Evolutionary conservation across 2,888 invertebrate species (phyloP), one percentile per base, ranked within the genome.

Genomic region (Pseudanteris insignis): DNA sequence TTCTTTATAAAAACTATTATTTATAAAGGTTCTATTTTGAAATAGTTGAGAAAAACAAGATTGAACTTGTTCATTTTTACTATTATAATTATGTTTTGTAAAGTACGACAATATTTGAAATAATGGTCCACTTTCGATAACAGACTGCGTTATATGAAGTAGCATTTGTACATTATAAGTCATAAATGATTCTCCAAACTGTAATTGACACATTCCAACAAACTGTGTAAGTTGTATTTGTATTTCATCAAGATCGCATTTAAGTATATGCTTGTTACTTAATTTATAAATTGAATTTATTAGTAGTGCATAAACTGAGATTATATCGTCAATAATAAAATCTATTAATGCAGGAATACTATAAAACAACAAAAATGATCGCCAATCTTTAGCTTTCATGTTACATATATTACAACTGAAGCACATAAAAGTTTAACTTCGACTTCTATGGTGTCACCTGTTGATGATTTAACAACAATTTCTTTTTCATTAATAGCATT

Each of bases 321-420:
- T 9, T 14, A 46, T 14, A 28, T 8, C 9, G 33, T 11, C 25
- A 10, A 15, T 12, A n/a, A 21, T 3, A 11, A 37, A 9, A 37
- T 34, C 29, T 5, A 9, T n/a, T 15, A 47, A 47, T 8, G 36
- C 12, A 18, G 36, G 47, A 9, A 46, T 28, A 25, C 36, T 37
- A 25, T 47, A 37, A 47, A 37, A 47, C 6, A 47, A 5, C 5
- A 36, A 11, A 30, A 48, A 8, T 6, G 11, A 21, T 7, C 26
- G 37, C 36, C 32, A 47, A 29, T 48, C 38, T 38, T 48, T 48
- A 6, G 48, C 48, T 38, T 48, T 48, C 30, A 48, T 25, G 3
- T 10, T 1, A 6, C 11, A 6, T 11, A n/a, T 21, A 21, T 47
- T 34, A n/a, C 21, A 6, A 54, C 44, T 18, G 18, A 40, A 5